Evolutionary conservation across 2,888 invertebrate genomes (phyloP).

Genomic region (Stenodera caucasica): DNA sequence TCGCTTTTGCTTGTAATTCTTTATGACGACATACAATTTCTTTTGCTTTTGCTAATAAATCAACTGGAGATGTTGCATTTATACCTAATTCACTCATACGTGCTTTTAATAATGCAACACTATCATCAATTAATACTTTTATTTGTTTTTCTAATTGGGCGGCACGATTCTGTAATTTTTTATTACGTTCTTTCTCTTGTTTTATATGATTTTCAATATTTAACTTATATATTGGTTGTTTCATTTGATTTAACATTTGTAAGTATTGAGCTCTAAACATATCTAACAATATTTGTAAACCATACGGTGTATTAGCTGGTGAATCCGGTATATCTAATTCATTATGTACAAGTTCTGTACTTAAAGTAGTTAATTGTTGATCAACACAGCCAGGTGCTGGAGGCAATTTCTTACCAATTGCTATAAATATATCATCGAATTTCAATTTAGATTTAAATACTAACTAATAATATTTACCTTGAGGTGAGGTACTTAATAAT

Average conservation of each 20-base stretch:
- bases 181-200: constrained; percentile 75
- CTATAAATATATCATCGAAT: constrained; percentile 37
- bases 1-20: constrained; percentile 86
- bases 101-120: constrained; percentile 83
- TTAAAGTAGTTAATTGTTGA: constrained; percentile 81
- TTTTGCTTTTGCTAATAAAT: constrained; percentile 82
- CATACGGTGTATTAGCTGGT: constrained; percentile 79
- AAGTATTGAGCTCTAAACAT: constrained; percentile 85
- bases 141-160: constrained; percentile 94
- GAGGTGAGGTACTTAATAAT: constrained; percentile 80
- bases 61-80: constrained; percentile 81
- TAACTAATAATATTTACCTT: constrained; percentile 55
- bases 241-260: constrained; percentile 82
- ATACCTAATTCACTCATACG: constrained; percentile 92
- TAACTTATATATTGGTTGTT: constrained; percentile 72
- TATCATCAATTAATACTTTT: constrained; percentile 87
- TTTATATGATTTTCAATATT: constrained; percentile 77
- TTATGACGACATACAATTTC: constrained; percentile 92
- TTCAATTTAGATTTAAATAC: background rate
- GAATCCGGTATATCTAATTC: constrained; percentile 81
- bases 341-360: constrained; percentile 73
- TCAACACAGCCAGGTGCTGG: constrained; percentile 92
- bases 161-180: constrained; percentile 78
- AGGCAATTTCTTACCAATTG: constrained; percentile 71
- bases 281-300: constrained; percentile 83